Evolutionary conservation across 2,888 invertebrate genomes (phyloP), one percentile per base, ranked within the genome.

Genomic region (Merodon equestris): DNA sequence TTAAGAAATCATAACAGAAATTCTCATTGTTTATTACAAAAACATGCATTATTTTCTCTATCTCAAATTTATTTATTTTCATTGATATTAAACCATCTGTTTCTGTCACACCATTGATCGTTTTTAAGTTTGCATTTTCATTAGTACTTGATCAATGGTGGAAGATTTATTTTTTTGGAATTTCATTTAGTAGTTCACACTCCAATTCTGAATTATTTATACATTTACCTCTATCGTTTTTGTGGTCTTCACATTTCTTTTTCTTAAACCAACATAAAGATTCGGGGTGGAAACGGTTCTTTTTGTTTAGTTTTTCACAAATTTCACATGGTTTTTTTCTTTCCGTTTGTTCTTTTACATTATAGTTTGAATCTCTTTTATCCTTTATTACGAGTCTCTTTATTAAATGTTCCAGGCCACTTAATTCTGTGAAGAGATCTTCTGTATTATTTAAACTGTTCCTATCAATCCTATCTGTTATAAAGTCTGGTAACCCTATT

Each of bases 361-460:
- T 85, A 67, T 51, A 50, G 68, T 73, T 83, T 83, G 84, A 84
- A 64, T 85, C 82, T 56, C 84, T 85, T 72, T 34, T 66, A 3
- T 64, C 44, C 4, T 50, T 42, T 42, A 63, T 54, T 47, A 17
- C 17, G 14, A 14, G 47, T 47, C 47, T 15, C 18, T 17, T 18
- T 15, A 47, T 13, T 13, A 36, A 1, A 84, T 84, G 15, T 54
- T 82, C 82, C 40, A 51, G 84, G 61, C 51, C 56, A 67, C 73
- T 79, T 51, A 86, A 61, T 64, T 85, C 83, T 82, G 85, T 85
- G 60, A 82, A 84, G 27, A 87, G 70, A 63, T 85, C 84, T 81
- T 83, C 81, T 44, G 84, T 84, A 14, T 79, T 82, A 60, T 83
- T 83, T 58, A 60, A 85, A 66, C 57, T 57, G 72, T 79, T 83